Conservation (phyloP, 2,113 vertebrate genomes). For the Pachyramphus minor region DNA sequence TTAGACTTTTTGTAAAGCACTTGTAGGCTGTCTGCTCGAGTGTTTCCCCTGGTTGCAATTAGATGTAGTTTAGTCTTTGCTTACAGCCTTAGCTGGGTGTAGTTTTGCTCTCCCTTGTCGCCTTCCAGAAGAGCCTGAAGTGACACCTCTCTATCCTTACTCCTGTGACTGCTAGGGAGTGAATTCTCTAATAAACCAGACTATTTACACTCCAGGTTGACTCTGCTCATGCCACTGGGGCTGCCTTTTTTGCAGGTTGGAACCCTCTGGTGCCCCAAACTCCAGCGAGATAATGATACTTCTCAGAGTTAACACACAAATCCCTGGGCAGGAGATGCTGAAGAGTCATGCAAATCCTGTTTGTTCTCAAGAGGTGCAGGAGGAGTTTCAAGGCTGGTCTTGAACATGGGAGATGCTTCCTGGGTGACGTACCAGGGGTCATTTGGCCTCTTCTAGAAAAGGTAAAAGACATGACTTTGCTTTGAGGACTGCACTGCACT, state of each 20-base stretch:
- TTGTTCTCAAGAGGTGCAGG: not conserved
- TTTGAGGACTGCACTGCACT: not conserved
- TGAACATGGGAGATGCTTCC: not conserved
- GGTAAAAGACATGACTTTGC: not conserved
- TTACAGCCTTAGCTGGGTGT: not conserved
- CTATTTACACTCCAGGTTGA: not conserved
- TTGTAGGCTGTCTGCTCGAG: not conserved
- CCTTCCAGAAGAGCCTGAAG: not conserved
- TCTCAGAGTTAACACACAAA: not conserved
- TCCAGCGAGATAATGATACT: not conserved
- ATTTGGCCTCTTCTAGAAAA: not conserved
- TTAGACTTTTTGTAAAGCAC: not conserved
- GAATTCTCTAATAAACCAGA: not conserved
- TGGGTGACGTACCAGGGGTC: rapidly evolving
- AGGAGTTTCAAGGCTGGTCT: not conserved
- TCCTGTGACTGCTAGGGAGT: not conserved
- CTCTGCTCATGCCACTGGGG: not conserved
- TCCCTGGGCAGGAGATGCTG: not conserved
- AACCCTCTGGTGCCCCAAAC: not conserved
- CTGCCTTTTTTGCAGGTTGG: not conserved
- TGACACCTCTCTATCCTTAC: not conserved
- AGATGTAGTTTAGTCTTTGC: not conserved
- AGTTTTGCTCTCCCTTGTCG: not conserved
- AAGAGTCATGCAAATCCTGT: not conserved
- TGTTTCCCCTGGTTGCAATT: not conserved